phyloP scores from a whole-genome alignment of 2,797 vertebrate genomes.

The Hippopotamyrus pictus region DNA sequence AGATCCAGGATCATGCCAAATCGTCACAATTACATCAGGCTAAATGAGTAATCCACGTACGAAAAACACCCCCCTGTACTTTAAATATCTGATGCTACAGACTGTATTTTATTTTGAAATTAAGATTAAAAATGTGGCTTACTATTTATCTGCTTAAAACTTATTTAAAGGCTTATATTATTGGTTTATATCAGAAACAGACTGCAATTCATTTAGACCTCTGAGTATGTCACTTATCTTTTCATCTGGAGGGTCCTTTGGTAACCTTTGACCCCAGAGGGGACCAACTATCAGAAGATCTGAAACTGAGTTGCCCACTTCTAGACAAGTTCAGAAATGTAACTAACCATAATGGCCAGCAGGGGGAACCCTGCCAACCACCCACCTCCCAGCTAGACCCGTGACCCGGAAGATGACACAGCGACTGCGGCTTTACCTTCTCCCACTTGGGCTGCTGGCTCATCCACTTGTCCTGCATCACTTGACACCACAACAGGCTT shows the following conservation, averaged over 20 bases:
- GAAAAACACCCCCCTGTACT: not conserved
- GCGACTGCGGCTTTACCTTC: slow-evolving; percentile 45
- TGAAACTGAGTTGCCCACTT: not conserved
- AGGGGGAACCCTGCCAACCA: not conserved
- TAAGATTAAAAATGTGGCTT: not conserved
- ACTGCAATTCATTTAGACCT: not conserved
- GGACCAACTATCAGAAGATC: not conserved
- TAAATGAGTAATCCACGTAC: too few relatives aligned
- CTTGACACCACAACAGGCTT: slow-evolving; percentile 37
- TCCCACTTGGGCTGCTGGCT: slow-evolving; percentile 24
- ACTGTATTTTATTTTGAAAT: not conserved
- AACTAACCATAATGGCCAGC: not conserved
- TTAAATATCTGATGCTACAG: not conserved
- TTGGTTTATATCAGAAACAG: not conserved
- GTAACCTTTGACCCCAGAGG: not conserved
- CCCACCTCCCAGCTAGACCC: not conserved
- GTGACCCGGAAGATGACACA: not conserved
- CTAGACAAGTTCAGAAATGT: not conserved
- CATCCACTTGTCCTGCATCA: slow-evolving; percentile 32
- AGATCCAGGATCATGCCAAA: too few relatives aligned
- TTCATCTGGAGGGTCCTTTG: not conserved
- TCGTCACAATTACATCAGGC: too few relatives aligned
- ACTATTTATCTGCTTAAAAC: not conserved
- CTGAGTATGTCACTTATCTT: slow-evolving; percentile 21
- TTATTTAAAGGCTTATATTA: not conserved